These are phyloP conservation scores for Grallaria varia DNA, from an alignment of 2,113 vertebrate species.

Conservation along the genomic window DNA sequence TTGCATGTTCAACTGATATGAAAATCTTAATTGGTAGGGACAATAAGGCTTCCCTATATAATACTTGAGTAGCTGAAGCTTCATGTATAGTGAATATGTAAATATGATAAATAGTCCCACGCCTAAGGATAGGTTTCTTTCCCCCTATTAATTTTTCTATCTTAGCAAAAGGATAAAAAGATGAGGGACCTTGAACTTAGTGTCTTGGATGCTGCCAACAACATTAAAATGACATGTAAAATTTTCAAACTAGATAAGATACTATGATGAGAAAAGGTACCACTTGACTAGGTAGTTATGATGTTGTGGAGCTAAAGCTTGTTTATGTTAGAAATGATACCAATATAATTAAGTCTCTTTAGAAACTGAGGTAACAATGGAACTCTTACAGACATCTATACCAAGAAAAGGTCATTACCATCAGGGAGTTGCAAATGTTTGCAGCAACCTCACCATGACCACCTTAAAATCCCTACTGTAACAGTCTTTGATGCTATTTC, in stretches of 20 bases:
- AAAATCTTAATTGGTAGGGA: not conserved
- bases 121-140: not conserved
- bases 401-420: not conserved
- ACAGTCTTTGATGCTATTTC: not conserved
- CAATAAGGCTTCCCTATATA: not conserved
- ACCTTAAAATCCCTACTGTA: not conserved
- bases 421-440: not conserved
- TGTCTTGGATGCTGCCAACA: not conserved
- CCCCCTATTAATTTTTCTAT: not conserved
- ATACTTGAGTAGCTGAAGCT: not conserved
- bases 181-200: not conserved
- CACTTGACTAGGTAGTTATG: not conserved
- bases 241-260: not conserved
- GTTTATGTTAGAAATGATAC: not conserved
- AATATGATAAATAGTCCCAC: not conserved
- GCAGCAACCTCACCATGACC: not conserved
- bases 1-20: not conserved
- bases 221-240: not conserved
- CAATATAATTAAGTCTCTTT: not conserved
- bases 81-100: not conserved
- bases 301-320: not conserved
- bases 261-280: not conserved
- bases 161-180: not conserved
- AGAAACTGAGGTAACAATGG: not conserved
- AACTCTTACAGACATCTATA: not conserved